Evolutionary conservation across 2,113 vertebrate genomes (phyloP), one percentile per base, ranked within the genome.

Genomic region (Trichechus manatus): DNA sequence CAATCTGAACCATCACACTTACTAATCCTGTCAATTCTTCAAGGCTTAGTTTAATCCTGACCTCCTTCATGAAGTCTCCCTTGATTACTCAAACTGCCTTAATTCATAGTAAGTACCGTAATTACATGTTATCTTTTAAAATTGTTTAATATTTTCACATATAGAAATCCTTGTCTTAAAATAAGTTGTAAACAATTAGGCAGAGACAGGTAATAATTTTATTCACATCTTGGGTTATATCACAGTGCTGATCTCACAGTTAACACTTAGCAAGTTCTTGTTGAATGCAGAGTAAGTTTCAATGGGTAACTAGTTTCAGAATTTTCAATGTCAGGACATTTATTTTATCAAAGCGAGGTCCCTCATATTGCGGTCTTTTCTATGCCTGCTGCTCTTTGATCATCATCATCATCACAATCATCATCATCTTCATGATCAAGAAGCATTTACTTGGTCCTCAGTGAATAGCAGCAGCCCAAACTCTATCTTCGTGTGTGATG

Each of bases 91-190:
- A 75, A 36, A 72, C 20, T 83, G 17, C 25, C n/a, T 84, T 8
- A 33, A 61, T 13, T 66, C 23, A 77, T 77, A 82, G 9, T 19
- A 5, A 70, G 23, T 70, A 31, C 0, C 53, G 13, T 70, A 87
- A 90, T 44, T 47, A 27, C 44, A 17, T 8, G 11, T n/a, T 93
- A 20, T 63, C 27, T 93, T 96, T 72, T 92, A 96, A 59, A 3
- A 39, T 0, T 78, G 23, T 6, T 92, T 81, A 56, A 88, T 42
- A 61, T 66, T 91, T 91, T 91, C 59, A 91, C 31, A 87, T 50
- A 36, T 36, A 15, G 33, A 85, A 85, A 9, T 78, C 25, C 14
- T 89, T 86, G 2, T 75, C 39, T 80, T 70, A 68, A 95, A 88
- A 47, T 78, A 84, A 94, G 23, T 10, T 92, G 31, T 85, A 91